phyloP scores from a whole-genome alignment of 2,888 invertebrate genomes.

The Cheiracanthium punctorium region DNA sequence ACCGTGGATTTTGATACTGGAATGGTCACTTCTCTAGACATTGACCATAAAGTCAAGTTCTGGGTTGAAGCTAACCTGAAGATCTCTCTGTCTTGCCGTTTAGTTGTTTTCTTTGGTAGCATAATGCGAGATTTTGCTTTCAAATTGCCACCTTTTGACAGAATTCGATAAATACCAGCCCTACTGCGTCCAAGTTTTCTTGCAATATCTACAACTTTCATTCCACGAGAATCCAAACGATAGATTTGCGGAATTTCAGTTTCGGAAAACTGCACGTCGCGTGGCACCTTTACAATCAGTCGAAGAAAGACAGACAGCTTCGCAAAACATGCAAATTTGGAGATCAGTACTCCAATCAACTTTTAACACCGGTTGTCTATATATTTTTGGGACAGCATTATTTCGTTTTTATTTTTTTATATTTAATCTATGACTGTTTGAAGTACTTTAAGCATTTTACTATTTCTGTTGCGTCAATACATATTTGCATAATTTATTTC shows the following conservation, averaged over 20 bases:
- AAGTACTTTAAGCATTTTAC: too few species aligned
- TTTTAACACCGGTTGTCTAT: too few species aligned
- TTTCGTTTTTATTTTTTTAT: too few species aligned
- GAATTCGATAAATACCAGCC: background rate
- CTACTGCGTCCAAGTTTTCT: background rate
- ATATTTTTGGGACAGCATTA: too few species aligned
- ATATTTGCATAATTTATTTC: too few species aligned
- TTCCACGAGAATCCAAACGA: background rate
- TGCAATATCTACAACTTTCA: background rate
- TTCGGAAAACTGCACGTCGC: background rate
- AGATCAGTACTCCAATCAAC: too few species aligned
- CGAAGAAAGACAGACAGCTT: too few species aligned
- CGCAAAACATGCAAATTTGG: too few species aligned
- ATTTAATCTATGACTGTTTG: too few species aligned
- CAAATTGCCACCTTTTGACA: background rate
- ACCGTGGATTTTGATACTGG: slow-evolving; percentile 3
- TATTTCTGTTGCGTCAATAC: too few species aligned
- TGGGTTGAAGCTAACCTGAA: background rate
- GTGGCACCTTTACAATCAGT: too few species aligned
- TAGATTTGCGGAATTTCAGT: background rate
- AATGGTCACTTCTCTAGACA: background rate
- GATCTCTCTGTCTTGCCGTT: background rate
- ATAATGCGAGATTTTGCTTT: background rate
- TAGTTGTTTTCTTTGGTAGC: background rate
- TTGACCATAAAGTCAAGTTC: background rate